These are phyloP conservation scores for Netelia virgata DNA, from an alignment of 2,888 invertebrate genomes.

Conservation along the genomic window DNA sequence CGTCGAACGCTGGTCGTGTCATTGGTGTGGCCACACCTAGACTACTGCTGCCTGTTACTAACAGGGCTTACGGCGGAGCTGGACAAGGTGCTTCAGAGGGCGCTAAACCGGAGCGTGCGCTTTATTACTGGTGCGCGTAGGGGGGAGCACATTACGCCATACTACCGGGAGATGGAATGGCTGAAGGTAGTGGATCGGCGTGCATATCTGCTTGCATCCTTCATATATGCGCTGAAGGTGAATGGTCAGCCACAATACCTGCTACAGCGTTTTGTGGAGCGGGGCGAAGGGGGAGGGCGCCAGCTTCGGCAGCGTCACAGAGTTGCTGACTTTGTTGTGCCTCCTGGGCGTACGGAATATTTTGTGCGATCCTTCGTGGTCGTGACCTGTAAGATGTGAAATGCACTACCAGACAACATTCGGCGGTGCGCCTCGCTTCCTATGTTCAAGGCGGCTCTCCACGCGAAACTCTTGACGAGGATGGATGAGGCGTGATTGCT, in stretches of 20 bases:
- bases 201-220: not conserved
- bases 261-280: not conserved
- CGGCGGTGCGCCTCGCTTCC: not conserved
- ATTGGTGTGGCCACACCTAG: not conserved
- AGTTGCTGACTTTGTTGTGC: not conserved
- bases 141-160: not conserved
- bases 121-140: not conserved
- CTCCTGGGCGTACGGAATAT: not conserved
- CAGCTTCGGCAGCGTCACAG: not conserved
- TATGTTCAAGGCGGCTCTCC: not conserved
- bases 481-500: not conserved
- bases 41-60: not conserved
- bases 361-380: not conserved
- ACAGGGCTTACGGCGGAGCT: not conserved
- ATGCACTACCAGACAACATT: not conserved
- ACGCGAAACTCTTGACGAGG: too few species aligned
- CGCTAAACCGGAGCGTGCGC: not conserved
- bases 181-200: not conserved
- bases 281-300: not conserved
- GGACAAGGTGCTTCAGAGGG: not conserved
- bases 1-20: not conserved
- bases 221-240: not conserved
- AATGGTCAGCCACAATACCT: not conserved
- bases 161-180: not conserved
- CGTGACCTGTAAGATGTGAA: not conserved